Conservation (phyloP, 2,113 vertebrate species). For the Alligator sinensis region DNA sequence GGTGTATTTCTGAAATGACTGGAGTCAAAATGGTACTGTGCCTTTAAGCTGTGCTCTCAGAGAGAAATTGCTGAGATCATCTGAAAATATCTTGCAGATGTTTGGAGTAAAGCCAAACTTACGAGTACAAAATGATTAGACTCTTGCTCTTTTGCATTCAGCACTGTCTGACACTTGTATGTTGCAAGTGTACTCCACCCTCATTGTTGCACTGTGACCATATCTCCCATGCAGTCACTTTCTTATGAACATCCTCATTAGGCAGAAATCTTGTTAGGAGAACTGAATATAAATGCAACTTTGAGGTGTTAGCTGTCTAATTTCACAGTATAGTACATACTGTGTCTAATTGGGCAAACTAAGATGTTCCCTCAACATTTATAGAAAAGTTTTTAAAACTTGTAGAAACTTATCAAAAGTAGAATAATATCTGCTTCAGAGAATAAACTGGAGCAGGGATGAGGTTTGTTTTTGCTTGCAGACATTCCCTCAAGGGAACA, state of each 20-base stretch:
- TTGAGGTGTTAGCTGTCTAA: neutral
- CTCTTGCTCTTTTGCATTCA: constrained; percentile 43
- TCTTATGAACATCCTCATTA: neutral
- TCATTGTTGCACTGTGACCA: neutral
- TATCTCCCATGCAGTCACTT: neutral
- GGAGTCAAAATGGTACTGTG: constrained; percentile 11
- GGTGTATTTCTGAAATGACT: neutral
- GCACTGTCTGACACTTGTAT: constrained; percentile 28
- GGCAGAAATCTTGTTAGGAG: neutral
- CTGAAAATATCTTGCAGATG: constrained; percentile 71
- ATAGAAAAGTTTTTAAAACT: neutral
- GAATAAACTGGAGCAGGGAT: neutral
- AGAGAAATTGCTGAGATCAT: constrained; percentile 59
- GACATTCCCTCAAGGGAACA: neutral
- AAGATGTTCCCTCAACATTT: neutral
- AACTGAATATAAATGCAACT: neutral
- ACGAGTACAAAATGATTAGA: constrained; percentile 49
- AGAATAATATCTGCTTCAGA: neutral
- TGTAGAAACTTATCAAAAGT: neutral
- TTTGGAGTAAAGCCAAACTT: constrained; percentile 38
- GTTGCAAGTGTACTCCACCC: constrained; percentile 38
- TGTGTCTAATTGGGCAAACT: neutral
- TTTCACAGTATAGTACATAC: neutral
- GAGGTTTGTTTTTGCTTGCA: neutral
- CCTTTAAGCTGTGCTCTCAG: constrained; percentile 38